A percentile compares a stretch with the other conserved stretches of the same genome.
Evolutionary conservation across 2,888 invertebrate species (phyloP).

Genomic region (Sinelater perroti): DNA sequence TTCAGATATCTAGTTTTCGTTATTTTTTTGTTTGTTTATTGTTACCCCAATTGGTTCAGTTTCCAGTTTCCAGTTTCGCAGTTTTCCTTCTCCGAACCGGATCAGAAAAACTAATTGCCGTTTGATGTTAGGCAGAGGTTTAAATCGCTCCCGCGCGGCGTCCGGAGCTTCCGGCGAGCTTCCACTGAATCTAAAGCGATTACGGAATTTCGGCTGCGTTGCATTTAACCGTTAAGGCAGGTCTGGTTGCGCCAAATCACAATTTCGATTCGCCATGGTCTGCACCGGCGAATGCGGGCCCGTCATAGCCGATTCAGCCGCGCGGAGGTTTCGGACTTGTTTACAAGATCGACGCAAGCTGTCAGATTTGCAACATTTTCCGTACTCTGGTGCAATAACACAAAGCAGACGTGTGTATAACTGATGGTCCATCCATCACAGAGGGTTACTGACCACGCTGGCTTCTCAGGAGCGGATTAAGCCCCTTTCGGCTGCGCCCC

Average conservation of each 20-base stretch:
- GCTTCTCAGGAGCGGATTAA: conserved; percentile 45
- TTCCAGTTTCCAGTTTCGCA: too few relatives aligned
- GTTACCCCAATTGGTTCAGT: too few relatives aligned
- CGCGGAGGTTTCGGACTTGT: conserved; percentile 49
- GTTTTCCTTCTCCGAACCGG: too few relatives aligned
- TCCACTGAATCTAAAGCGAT: too few relatives aligned
- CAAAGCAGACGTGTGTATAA: conserved; percentile 57
- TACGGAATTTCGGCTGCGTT: background rate
- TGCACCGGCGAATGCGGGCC: conserved; percentile 23
- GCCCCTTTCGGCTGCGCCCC: background rate
- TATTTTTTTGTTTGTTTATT: too few relatives aligned
- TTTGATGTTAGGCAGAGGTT: too few relatives aligned
- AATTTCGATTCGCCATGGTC: conserved; percentile 31
- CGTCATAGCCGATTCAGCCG: conserved; percentile 34
- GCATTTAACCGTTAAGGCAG: conserved; percentile 19
- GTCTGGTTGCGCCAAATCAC: conserved; percentile 21
- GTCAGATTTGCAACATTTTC: conserved; percentile 60
- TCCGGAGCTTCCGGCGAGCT: too few relatives aligned
- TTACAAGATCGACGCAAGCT: conserved; percentile 53
- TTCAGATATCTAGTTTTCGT: too few relatives aligned
- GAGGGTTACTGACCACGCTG: conserved; percentile 53
- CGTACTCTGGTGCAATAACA: conserved; percentile 55
- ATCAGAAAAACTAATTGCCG: too few relatives aligned
- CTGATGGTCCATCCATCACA: conserved; percentile 58
- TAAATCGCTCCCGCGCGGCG: too few relatives aligned